A percentile compares a stretch with the other conserved stretches of the same genome.
Evolutionary conservation across 2,113 vertebrate genomes (phyloP).

Genomic region (Oceanodroma tethys): DNA sequence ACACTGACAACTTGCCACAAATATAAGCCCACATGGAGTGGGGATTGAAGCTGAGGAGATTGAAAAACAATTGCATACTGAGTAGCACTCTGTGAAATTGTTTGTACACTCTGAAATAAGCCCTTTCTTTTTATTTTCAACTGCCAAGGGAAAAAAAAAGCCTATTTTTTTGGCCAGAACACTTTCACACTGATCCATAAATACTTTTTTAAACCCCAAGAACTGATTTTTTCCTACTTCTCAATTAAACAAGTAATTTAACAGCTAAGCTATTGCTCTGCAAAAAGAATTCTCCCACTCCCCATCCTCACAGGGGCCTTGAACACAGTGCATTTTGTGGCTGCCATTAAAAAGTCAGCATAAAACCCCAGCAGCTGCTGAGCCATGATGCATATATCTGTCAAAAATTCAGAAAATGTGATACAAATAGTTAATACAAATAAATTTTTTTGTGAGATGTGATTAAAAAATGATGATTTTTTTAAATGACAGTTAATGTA

Average conservation of each 20-base stretch:
- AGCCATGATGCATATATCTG: neutral
- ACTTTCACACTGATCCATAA: neutral
- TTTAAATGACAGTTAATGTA: neutral
- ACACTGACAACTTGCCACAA: neutral
- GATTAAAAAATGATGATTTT: neutral
- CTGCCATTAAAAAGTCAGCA: neutral
- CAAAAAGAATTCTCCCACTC: neutral
- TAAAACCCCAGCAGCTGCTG: neutral
- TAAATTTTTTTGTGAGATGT: neutral
- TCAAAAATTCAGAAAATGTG: neutral
- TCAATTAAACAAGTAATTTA: neutral
- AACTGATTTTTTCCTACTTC: neutral
- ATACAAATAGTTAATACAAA: neutral
- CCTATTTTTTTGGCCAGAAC: neutral
- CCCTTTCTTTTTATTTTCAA: rapidly evolving
- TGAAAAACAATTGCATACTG: neutral
- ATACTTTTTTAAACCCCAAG: neutral
- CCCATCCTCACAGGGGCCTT: neutral
- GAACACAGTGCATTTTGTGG: neutral
- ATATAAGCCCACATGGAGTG: neutral
- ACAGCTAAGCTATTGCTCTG: neutral
- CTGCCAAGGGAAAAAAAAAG: neutral
- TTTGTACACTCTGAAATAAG: neutral
- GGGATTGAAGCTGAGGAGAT: neutral
- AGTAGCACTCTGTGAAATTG: neutral